Base-by-base conservation (phyloP, 1,140 invertebrate genomes). In the Diorhabda elongata region DNA sequence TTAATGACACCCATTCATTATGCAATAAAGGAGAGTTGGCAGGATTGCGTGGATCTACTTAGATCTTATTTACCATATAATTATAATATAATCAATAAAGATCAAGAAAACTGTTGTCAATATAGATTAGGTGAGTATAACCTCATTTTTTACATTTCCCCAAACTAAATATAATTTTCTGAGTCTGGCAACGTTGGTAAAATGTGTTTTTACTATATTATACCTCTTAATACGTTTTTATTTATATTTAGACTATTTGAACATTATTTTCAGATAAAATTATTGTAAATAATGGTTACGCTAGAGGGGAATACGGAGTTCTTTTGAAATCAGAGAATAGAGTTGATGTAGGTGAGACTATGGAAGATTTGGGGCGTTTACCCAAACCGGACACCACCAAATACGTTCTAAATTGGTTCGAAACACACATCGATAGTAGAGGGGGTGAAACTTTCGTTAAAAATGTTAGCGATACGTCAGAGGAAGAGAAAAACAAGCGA, bases 1-100 rank as follows among this genome's bases (percentile, higher is more conserved):
- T 85, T 85, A n/a, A 86, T 87, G 65, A 88, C 86, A 69, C 85
- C 91, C 4, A 87, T 92, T 78, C 85, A 91, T 77, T 91, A 92
- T 81, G 92, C 92, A 2, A 84, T 85, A n/a, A 84, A 90, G 69
- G 87, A 90, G 67, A 82, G 86, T 42, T 86, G 89, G 74, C 86
- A 85, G 75, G 84, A 90, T 44, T 85, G 89, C 45, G 82, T 88
- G 67, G 82, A 87, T 44, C 60, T 78, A 47, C 71, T 80, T 6
- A 69, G 69, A 42, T 47, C 61, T 60, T 75, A 73, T 66, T 62
- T 76, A n/a, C 67, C 69, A n/a, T 58, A 59, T 60, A 76, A 73
- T 58, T 56, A 57, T 8, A 59, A 66, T 42, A 41, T 76, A 61
- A 65, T 75, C 3, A 71, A 42, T 7, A 63, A 47, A 41, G 70